Conservation (phyloP, 2,888 invertebrate species). For the Enchytraeus crypticus region DNA sequence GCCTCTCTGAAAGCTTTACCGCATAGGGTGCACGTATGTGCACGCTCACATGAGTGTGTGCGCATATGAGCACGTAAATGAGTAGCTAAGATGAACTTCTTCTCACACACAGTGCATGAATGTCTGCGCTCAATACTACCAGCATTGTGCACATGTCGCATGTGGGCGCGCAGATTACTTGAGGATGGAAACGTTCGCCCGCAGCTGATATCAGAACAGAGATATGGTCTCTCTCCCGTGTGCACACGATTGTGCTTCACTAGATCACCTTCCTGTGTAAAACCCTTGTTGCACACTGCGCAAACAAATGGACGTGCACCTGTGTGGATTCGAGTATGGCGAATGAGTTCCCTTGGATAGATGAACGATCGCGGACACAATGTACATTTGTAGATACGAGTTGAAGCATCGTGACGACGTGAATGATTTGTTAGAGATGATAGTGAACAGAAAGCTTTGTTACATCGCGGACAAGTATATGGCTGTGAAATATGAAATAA, state of each 20-base stretch:
- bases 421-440: too few species aligned
- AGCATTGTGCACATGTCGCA: neutral
- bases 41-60: neutral
- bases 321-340: neutral
- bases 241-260: neutral
- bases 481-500: too few species aligned
- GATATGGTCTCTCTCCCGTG: slow-evolving; percentile 1
- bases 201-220: neutral
- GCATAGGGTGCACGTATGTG: neutral
- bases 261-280: neutral
- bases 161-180: slow-evolving; percentile 1
- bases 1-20: neutral
- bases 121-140: neutral
- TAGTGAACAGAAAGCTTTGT: too few species aligned
- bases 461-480: too few species aligned
- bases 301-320: neutral
- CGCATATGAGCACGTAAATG: neutral
- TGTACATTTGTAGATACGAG: too few species aligned
- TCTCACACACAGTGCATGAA: neutral
- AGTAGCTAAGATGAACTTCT: neutral
- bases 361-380: neutral
- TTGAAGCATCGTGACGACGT: too few species aligned
- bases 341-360: neutral
- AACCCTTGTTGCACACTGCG: neutral
- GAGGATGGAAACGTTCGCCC: neutral